A percentile compares a stretch with the other conserved stretches of the same genome.
These are phyloP conservation scores for Osmerus mordax DNA, from an alignment of 2,113 vertebrate species.

Conservation along the genomic window DNA sequence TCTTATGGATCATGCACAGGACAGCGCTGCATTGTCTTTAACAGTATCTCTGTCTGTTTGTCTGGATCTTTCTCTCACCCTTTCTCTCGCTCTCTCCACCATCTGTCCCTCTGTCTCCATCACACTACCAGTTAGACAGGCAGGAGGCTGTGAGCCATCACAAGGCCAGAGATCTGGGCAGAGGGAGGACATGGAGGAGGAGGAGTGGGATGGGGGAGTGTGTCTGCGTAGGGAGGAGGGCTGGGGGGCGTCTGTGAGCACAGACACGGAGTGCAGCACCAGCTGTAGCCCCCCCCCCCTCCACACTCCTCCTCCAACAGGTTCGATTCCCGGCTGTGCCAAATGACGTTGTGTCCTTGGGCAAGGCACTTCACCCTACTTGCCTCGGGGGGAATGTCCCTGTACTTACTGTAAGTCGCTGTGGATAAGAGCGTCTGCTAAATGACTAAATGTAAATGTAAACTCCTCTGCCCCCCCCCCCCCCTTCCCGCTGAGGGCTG, in stretches of 20 bases:
- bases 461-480: background rate
- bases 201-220: background rate
- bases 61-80: background rate
- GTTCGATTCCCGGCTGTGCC: too few species aligned
- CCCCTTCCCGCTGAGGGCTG: background rate
- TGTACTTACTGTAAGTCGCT: too few species aligned
- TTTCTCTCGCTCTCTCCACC: constrained; percentile 14
- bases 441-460: too few species aligned
- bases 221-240: background rate
- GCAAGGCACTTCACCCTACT: too few species aligned
- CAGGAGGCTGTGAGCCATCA: background rate
- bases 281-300: background rate
- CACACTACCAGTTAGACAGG: background rate
- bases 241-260: background rate
- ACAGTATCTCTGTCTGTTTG: background rate
- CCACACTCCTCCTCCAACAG: background rate
- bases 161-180: constrained; percentile 11
- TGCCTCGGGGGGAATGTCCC: too few species aligned
- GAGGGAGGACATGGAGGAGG: constrained; percentile 17
- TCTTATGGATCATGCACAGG: constrained; percentile 27
- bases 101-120: constrained; percentile 38
- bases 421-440: too few species aligned
- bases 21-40: background rate
- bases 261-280: background rate
- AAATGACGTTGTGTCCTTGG: too few species aligned